Evolutionary conservation across 2,797 vertebrate genomes (phyloP).

Genomic region (Sphaeramia orbicularis): DNA sequence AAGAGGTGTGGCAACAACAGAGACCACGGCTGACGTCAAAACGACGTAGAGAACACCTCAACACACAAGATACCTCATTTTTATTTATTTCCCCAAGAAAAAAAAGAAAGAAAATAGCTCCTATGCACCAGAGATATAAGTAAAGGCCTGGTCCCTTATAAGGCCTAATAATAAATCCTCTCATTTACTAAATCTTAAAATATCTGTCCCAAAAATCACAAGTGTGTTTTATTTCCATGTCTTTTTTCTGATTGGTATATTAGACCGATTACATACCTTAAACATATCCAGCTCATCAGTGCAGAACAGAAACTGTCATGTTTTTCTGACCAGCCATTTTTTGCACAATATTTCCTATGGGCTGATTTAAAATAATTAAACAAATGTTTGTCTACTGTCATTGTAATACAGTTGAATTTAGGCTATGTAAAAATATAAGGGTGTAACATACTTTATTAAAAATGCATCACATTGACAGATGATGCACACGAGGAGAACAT

Average conservation of each 20-base stretch:
- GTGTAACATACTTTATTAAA: too few species aligned
- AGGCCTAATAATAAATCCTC: neutral
- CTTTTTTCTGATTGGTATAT: too few species aligned
- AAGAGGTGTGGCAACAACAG: conserved; percentile 88
- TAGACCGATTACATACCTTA: too few species aligned
- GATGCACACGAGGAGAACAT: too few species aligned
- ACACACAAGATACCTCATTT: neutral
- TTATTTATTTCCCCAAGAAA: neutral
- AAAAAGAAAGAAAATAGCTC: neutral
- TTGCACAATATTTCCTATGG: too few species aligned
- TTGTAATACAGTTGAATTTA: too few species aligned
- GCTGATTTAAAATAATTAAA: too few species aligned
- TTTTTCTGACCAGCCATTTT: too few species aligned
- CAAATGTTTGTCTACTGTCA: too few species aligned
- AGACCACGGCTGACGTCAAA: conserved; percentile 16
- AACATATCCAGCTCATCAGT: neutral
- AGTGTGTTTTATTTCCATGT: neutral
- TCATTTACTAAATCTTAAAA: neutral
- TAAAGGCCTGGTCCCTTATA: neutral
- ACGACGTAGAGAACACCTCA: neutral
- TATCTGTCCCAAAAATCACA: neutral
- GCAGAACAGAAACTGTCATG: neutral
- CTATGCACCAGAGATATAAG: neutral
- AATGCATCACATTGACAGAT: too few species aligned
- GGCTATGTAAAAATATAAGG: too few species aligned